Conservation (phyloP, 2,113 vertebrate genomes). For the Terrapene triunguis region DNA sequence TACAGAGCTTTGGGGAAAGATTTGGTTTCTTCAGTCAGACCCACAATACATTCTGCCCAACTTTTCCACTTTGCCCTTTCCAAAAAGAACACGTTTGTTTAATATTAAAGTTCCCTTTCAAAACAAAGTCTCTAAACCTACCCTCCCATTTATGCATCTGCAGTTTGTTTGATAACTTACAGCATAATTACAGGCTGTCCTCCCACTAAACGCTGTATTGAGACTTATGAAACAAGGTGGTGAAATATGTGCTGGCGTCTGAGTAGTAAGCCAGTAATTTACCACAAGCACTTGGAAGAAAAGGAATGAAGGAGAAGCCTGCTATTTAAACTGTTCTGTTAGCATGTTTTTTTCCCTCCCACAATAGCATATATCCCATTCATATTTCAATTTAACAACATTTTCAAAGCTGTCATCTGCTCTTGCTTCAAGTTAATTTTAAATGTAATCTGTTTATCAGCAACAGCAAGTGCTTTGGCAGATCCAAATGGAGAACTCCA, state of each 20-base stretch:
- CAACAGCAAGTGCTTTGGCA: background rate
- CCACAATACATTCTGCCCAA: slow-evolving; percentile 26
- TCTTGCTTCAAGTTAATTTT: slow-evolving; percentile 66
- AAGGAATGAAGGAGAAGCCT: slow-evolving; percentile 64
- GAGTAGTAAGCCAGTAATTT: slow-evolving; percentile 74
- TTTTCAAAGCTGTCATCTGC: slow-evolving; percentile 66
- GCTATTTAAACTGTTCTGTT: slow-evolving; percentile 70
- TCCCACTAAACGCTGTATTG: slow-evolving; percentile 73
- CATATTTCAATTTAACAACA: slow-evolving; percentile 69
- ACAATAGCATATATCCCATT: slow-evolving; percentile 56
- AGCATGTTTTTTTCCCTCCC: slow-evolving; percentile 44
- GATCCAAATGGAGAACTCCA: background rate
- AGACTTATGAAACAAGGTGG: slow-evolving; percentile 75
- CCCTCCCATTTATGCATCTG: slow-evolving; percentile 69
- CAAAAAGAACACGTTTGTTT: slow-evolving; percentile 74
- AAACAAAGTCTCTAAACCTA: slow-evolving; percentile 59
- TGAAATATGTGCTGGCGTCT: slow-evolving; percentile 75
- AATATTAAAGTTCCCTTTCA: slow-evolving; percentile 73
- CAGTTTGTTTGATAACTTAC: slow-evolving; percentile 80
- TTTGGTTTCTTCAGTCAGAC: slow-evolving; percentile 68
- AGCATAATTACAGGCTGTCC: slow-evolving; percentile 81
- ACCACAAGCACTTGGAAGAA: slow-evolving; percentile 67
- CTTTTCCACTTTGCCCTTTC: slow-evolving; percentile 67
- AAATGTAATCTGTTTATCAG: slow-evolving; percentile 64
- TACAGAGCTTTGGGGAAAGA: slow-evolving; percentile 54